Percentiles rank a stretch among this genome's conserved stretches.
These are phyloP conservation scores for Melieria omissa DNA, from an alignment of 2,888 invertebrate species.

Conservation along the genomic window DNA sequence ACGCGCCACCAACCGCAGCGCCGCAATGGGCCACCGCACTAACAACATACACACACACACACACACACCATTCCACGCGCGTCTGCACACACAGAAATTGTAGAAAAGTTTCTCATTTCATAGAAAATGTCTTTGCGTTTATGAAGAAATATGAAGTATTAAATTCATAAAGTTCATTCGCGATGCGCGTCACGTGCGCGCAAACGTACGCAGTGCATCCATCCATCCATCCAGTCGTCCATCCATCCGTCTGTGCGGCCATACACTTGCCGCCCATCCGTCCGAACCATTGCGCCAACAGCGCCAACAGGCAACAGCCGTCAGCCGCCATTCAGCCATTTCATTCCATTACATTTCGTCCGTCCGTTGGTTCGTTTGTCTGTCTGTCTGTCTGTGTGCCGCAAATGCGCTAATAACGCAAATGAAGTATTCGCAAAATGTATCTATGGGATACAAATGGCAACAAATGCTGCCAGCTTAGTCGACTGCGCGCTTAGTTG, in stretches of 20 bases:
- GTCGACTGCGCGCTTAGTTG: too few species aligned
- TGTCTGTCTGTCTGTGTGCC: slow-evolving; percentile 9
- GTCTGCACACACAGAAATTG: slow-evolving; percentile 10
- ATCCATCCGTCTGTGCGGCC: slow-evolving; percentile 6
- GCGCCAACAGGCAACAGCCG: slow-evolving; percentile 13
- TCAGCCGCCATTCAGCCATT: slow-evolving; percentile 25
- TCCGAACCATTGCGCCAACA: slow-evolving; percentile 16
- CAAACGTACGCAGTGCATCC: slow-evolving; percentile 31
- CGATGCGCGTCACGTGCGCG: slow-evolving; percentile 61
- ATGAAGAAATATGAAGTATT: slow-evolving; percentile 62
- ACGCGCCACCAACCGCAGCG: too few species aligned
- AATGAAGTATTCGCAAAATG: slow-evolving; percentile 26
- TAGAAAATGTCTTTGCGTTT: slow-evolving; percentile 44
- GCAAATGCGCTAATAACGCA: slow-evolving; percentile 8
- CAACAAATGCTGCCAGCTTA: too few species aligned
- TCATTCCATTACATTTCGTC: slow-evolving; percentile 11
- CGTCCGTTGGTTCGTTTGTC: slow-evolving; percentile 4
- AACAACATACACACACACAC: too few species aligned
- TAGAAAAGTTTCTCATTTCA: slow-evolving; percentile 34
- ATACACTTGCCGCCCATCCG: slow-evolving; percentile 6
- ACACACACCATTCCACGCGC: too few species aligned
- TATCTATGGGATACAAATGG: slow-evolving; percentile 7
- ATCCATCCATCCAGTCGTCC: slow-evolving; percentile 19
- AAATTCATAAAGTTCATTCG: slow-evolving; percentile 61
- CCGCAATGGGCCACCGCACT: too few species aligned